Evolutionary conservation across 2,797 vertebrate species (phyloP).

Genomic region (Nothura maculosa): DNA sequence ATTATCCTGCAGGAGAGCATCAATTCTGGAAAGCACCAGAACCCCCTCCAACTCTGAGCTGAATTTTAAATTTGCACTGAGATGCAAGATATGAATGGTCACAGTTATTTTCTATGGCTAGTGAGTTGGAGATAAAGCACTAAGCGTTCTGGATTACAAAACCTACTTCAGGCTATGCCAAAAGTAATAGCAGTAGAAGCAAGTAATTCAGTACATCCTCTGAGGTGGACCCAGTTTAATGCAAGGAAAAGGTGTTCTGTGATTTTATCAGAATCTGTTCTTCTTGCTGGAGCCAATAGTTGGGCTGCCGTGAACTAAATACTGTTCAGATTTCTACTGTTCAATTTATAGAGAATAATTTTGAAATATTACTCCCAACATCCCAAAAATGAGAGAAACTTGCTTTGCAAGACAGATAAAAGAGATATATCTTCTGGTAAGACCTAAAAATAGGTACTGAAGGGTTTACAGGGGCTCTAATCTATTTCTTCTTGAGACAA

Average conservation of each 20-base stretch:
- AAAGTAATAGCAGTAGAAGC: not conserved
- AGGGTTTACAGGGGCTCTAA: not conserved
- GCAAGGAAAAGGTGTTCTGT: not conserved
- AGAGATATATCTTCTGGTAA: conserved; percentile 27
- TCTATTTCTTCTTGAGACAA: conserved; percentile 18
- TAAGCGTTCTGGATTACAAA: not conserved
- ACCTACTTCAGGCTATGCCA: conserved; percentile 8
- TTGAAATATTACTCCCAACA: conserved; percentile 48
- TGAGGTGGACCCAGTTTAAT: not conserved
- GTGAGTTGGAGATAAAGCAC: not conserved
- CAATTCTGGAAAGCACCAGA: not conserved
- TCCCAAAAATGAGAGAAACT: conserved; percentile 42
- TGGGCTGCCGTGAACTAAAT: not conserved
- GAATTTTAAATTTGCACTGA: conserved; percentile 13
- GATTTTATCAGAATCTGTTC: not conserved
- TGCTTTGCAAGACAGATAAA: conserved; percentile 40
- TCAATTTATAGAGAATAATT: conserved; percentile 4
- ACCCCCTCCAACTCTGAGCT: not conserved
- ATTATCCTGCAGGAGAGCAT: not conserved
- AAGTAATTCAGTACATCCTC: not conserved
- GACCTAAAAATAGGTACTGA: not conserved
- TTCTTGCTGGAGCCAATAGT: not conserved
- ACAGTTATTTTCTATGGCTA: conserved; percentile 39
- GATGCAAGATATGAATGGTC: not conserved
- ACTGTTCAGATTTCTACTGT: conserved; percentile 13